These are phyloP conservation scores for Drosophila navojoa DNA, from an alignment of 1,140 invertebrate genomes.

Conservation along the genomic window DNA sequence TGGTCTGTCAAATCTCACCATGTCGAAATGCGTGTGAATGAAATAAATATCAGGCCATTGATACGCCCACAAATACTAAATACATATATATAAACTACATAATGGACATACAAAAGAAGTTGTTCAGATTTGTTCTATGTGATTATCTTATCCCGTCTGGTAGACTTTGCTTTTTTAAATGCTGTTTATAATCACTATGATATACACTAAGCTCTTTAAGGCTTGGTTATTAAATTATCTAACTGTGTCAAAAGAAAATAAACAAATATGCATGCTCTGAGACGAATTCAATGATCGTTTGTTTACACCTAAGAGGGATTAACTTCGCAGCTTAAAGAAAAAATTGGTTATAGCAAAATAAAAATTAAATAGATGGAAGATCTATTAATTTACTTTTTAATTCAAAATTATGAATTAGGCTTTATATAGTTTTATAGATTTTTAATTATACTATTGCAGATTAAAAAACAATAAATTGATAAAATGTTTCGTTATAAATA, in stretches of 20 bases:
- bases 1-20: constrained; percentile 3
- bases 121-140: no score
- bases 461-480: not conserved
- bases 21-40: constrained; percentile 2
- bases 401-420: no score
- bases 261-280: not conserved
- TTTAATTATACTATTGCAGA: not conserved
- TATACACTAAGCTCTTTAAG: no score
- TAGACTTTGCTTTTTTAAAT: not conserved
- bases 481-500: not conserved
- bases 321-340: no score
- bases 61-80: constrained; percentile 6
- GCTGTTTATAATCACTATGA: not conserved
- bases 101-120: no score
- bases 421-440: no score
- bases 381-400: no score
- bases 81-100: not conserved
- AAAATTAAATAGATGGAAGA: no score
- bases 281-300: no score
- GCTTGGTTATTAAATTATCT: not conserved
- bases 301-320: no score
- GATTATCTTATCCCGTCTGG: not conserved
- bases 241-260: constrained; percentile 5
- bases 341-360: no score
- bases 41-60: not conserved